phyloP scores from a whole-genome alignment of 2,797 vertebrate species.

The Alosa sapidissima region DNA sequence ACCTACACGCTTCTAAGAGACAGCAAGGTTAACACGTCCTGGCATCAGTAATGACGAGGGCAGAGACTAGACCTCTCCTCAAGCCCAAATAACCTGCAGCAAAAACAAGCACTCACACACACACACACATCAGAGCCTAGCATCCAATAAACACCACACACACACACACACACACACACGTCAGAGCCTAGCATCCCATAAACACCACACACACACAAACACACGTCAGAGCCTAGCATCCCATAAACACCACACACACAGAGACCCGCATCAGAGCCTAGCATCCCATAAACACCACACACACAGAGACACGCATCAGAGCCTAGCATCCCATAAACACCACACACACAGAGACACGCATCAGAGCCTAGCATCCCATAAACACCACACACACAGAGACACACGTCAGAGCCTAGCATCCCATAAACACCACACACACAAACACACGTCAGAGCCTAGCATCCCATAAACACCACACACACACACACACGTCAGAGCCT shows the following conservation, averaged over 20 bases:
- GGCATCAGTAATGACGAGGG: not conserved
- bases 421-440: too few species aligned
- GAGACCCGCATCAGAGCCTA: not conserved
- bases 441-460: too few species aligned
- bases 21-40: conserved; percentile 6
- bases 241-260: not conserved
- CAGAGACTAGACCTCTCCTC: not conserved
- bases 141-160: too few species aligned
- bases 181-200: not conserved
- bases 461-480: too few species aligned
- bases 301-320: not conserved
- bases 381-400: too few species aligned
- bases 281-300: not conserved
- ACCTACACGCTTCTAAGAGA: not conserved
- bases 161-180: too few species aligned
- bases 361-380: too few species aligned
- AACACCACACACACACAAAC: not conserved
- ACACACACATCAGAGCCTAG: not conserved
- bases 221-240: not conserved
- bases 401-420: too few species aligned
- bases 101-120: not conserved
- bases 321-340: too few species aligned
- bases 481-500: too few species aligned
- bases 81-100: not conserved
- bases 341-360: too few species aligned